Evolutionary conservation across 2,797 vertebrate species (phyloP).

Genomic region (Molossus molossus): DNA sequence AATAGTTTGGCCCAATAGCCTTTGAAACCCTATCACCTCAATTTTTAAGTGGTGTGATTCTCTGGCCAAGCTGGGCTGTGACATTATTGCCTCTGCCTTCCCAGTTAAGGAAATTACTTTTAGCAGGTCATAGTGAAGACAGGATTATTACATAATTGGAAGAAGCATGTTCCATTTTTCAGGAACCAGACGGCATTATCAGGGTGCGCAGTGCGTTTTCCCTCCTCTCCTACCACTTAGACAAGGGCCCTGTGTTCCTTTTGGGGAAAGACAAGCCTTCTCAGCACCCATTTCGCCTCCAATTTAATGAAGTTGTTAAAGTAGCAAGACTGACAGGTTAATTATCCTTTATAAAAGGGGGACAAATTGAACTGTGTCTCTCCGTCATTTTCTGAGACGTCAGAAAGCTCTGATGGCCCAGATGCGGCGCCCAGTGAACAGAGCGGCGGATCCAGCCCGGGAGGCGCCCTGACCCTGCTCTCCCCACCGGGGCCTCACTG

Average conservation of each 20-base stretch:
- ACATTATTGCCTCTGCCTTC: constrained; percentile 82
- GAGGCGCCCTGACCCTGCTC: constrained; percentile 90
- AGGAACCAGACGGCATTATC: constrained; percentile 73
- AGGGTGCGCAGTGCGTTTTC: neutral
- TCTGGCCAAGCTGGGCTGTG: constrained; percentile 68
- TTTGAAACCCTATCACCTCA: constrained; percentile 79
- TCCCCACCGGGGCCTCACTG: constrained; percentile 90
- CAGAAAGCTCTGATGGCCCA: constrained; percentile 93
- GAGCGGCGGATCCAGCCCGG: constrained; percentile 93
- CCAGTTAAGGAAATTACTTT: constrained; percentile 83
- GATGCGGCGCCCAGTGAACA: constrained; percentile 92
- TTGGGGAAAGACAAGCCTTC: constrained; percentile 87
- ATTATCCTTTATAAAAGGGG: constrained; percentile 99
- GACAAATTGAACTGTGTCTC: constrained; percentile 99
- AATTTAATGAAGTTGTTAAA: constrained; percentile 98
- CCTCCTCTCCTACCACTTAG: constrained; percentile 78
- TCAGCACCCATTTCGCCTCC: constrained; percentile 91
- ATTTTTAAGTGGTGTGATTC: constrained; percentile 80
- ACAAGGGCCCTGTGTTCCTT: constrained; percentile 85
- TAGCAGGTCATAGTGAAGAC: constrained; percentile 75
- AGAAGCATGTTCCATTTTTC: constrained; percentile 84
- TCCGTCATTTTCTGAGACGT: constrained; percentile 96
- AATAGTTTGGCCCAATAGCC: constrained; percentile 69
- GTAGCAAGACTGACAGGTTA: constrained; percentile 98
- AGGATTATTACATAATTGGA: constrained; percentile 84